Percentiles rank a stretch among this genome's conserved stretches.
phyloP scores from a whole-genome alignment of 1,140 invertebrate genomes.

The Octopus sinensis region DNA sequence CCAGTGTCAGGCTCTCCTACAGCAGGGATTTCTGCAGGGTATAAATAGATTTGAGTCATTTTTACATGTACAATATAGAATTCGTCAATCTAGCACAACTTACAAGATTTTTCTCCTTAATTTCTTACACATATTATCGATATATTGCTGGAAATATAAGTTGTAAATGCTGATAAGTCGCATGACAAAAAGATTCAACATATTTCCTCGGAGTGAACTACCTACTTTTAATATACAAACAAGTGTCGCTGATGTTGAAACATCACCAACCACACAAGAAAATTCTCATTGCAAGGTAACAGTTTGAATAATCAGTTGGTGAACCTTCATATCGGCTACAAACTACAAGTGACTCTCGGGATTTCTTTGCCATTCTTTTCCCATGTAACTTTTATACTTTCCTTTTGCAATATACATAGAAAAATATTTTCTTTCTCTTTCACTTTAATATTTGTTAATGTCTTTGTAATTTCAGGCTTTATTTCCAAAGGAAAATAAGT shows the following conservation, averaged over 20 bases:
- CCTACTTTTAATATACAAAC: constrained; percentile 52
- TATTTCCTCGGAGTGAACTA: constrained; percentile 69
- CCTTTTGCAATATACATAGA: constrained; percentile 32
- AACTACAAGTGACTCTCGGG: constrained; percentile 25
- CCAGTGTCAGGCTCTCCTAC: too few relatives aligned
- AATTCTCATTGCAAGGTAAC: constrained; percentile 74
- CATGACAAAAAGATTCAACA: background rate
- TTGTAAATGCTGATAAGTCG: background rate
- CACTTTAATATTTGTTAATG: constrained; percentile 32
- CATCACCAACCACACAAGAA: constrained; percentile 61
- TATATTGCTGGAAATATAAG: too few relatives aligned
- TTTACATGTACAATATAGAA: too few relatives aligned
- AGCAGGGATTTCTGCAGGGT: too few relatives aligned
- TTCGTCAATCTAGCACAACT: too few relatives aligned
- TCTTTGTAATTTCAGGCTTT: constrained; percentile 31
- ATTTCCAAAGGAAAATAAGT: constrained; percentile 24
- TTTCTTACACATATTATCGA: too few relatives aligned
- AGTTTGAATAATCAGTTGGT: constrained; percentile 50
- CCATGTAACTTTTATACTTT: constrained; percentile 44
- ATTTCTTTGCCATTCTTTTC: constrained; percentile 43
- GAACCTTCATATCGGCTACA: constrained; percentile 39
- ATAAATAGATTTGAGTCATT: too few relatives aligned
- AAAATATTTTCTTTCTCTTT: constrained; percentile 34
- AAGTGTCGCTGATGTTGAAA: constrained; percentile 79
- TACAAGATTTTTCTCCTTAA: too few relatives aligned